Evolutionary conservation across 2,888 invertebrate species (phyloP).

Genomic region (Xylota sylvarum): DNA sequence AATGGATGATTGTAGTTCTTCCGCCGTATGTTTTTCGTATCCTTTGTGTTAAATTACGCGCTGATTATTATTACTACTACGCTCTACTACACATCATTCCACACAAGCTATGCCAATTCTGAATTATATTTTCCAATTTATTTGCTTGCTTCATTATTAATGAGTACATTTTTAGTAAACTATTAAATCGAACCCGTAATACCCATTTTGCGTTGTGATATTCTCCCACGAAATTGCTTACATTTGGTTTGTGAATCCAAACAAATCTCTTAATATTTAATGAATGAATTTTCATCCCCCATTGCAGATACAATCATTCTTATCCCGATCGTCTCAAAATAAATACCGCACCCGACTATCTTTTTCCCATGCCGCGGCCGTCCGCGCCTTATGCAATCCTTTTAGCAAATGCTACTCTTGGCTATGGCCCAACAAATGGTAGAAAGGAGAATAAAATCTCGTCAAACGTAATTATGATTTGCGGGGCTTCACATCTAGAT

Average conservation of each 20-base stretch:
- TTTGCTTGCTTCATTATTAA: constrained; percentile 21
- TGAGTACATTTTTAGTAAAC: constrained; percentile 21
- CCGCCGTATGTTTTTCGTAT: constrained; percentile 1
- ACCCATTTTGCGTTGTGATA: not conserved
- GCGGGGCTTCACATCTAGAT: not conserved
- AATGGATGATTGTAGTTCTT: not conserved
- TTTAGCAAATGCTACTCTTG: constrained; percentile 23
- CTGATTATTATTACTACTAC: constrained; percentile 15
- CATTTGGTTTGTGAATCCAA: constrained; percentile 24
- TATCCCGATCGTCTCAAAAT: not conserved
- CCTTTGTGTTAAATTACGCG: constrained; percentile 17
- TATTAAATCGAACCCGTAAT: not conserved
- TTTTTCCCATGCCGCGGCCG: not conserved
- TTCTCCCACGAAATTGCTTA: constrained; percentile 13
- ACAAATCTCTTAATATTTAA: constrained; percentile 27
- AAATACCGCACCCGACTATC: not conserved
- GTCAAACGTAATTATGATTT: constrained; percentile 11
- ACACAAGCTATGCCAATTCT: not conserved
- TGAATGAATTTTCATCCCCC: constrained; percentile 32
- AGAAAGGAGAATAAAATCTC: not conserved
- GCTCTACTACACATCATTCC: not conserved
- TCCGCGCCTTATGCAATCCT: constrained; percentile 33
- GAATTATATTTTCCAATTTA: constrained; percentile 7
- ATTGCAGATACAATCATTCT: constrained; percentile 5
- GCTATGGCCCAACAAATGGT: constrained; percentile 14